Conservation (phyloP, 2,113 vertebrate genomes). For the Clinocottus analis region DNA sequence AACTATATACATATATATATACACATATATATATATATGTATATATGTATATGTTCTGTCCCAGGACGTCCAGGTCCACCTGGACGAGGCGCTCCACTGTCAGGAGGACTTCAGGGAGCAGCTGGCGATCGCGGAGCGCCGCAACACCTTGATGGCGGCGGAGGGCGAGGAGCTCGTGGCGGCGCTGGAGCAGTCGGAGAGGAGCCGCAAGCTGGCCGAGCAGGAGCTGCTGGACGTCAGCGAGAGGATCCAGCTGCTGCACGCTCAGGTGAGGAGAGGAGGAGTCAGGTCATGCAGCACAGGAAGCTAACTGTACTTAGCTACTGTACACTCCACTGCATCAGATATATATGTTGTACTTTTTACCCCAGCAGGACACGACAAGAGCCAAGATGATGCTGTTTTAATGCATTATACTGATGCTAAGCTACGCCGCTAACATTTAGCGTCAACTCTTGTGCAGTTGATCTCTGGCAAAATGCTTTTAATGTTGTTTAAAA, state of each 20-base stretch:
- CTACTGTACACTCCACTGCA: no score
- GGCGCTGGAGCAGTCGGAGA: slow-evolving; percentile 79
- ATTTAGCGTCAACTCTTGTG: no score
- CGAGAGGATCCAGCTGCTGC: slow-evolving; percentile 84
- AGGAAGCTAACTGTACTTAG: no score
- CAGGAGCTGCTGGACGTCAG: slow-evolving; percentile 83
- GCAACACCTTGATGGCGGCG: slow-evolving; percentile 74
- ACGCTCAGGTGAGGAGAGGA: slow-evolving; percentile 78
- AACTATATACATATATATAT: background rate
- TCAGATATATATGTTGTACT: no score
- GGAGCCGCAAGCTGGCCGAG: slow-evolving; percentile 81
- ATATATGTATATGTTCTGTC: background rate
- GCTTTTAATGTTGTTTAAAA: no score
- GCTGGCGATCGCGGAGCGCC: slow-evolving; percentile 79
- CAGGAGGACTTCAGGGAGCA: slow-evolving; percentile 85
- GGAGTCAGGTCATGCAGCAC: no score
- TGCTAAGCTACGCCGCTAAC: no score
- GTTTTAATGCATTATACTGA: no score
- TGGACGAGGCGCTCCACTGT: slow-evolving; percentile 72
- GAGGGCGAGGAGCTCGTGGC: slow-evolving; percentile 84
- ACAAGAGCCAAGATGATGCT: no score
- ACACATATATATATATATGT: background rate
- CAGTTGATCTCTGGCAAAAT: no score
- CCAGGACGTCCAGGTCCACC: slow-evolving; percentile 84
- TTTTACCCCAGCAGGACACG: no score